A percentile compares a stretch with the other conserved stretches of the same genome.
phyloP scores from a whole-genome alignment of 2,113 vertebrate species.

The Gymnocephalus cernua region DNA sequence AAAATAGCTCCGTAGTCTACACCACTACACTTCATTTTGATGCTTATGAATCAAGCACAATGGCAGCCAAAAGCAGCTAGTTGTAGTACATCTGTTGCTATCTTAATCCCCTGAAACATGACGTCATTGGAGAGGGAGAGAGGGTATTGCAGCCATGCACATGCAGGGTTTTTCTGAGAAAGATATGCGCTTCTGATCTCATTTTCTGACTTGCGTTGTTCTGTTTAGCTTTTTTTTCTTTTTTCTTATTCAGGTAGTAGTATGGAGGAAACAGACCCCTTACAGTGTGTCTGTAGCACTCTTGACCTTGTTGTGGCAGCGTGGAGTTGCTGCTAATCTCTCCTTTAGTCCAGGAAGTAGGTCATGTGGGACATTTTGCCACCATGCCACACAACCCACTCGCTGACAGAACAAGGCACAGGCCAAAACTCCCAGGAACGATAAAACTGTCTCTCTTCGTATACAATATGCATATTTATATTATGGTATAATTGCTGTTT shows the following conservation, averaged over 20 bases:
- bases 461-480: constrained; percentile 1
- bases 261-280: constrained; percentile 19
- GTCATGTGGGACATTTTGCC: constrained; percentile 77
- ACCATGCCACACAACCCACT: constrained; percentile 39
- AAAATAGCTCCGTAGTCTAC: background rate
- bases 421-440: constrained; percentile 53
- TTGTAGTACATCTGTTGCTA: constrained; percentile 78
- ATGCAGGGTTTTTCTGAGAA: constrained; percentile 17
- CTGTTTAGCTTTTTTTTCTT: background rate
- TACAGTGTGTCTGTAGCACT: constrained; percentile 22
- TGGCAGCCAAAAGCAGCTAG: constrained; percentile 75
- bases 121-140: constrained; percentile 63
- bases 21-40: constrained; percentile 31
- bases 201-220: background rate
- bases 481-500: constrained; percentile 31
- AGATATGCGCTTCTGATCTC: constrained; percentile 3
- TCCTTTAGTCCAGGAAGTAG: constrained; percentile 78
- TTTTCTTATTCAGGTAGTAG: background rate
- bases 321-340: constrained; percentile 75
- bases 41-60: constrained; percentile 51
- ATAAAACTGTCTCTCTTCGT: constrained; percentile 16
- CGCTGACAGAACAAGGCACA: constrained; percentile 41
- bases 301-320: constrained; percentile 63
- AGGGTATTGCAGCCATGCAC: constrained; percentile 43
- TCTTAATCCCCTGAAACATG: constrained; percentile 74